These are phyloP conservation scores for Apis mellifera DNA, from an alignment of 1,140 invertebrate genomes.

Conservation along the genomic window Amel_HAv3.1 CM009937.2:10198501-10199000, in stretches of 20 bases:
- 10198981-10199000: too few species aligned
- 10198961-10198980: too few species aligned
- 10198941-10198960: too few species aligned
- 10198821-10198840: neutral
- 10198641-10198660: conserved; percentile 56
- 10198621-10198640: conserved; percentile 26
- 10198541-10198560: neutral
- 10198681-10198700: conserved; percentile 56
- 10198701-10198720: conserved; percentile 34
- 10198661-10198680: conserved; percentile 42
- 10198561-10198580: neutral
- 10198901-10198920: too few species aligned
- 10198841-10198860: neutral
- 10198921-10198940: too few species aligned
- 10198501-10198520: neutral
- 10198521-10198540: neutral
- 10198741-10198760: conserved; percentile 53
- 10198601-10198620: conserved; percentile 57
- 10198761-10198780: conserved; percentile 34
- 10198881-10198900: too few species aligned
- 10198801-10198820: neutral
- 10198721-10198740: conserved; percentile 25
- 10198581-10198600: conserved; percentile 2
- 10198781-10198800: neutral
- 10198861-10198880: neutral